A percentile compares a stretch with the other conserved stretches of the same genome.
Conservation (phyloP, 2,888 invertebrate genomes). For the Acleris literana region DNA sequence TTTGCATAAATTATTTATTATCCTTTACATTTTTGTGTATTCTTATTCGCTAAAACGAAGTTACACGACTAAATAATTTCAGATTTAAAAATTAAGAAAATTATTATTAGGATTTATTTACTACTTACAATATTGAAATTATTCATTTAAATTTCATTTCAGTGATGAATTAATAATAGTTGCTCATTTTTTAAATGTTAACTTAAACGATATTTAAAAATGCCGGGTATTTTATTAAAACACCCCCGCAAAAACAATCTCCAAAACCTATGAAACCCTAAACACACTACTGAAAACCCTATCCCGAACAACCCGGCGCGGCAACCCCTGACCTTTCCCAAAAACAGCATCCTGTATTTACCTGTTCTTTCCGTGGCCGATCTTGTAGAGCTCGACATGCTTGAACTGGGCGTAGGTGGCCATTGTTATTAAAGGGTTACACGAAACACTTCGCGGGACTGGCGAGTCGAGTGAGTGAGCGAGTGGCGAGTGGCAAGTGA, state of each 20-base stretch:
- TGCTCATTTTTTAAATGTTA: too few species aligned
- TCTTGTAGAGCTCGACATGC: conserved; percentile 96
- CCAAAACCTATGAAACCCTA: neutral
- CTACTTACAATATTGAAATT: too few species aligned
- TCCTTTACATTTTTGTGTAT: neutral
- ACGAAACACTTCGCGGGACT: conserved; percentile 59
- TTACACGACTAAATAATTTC: neutral
- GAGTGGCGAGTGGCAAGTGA: conserved; percentile 51
- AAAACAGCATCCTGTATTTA: conserved; percentile 60
- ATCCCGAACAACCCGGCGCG: neutral
- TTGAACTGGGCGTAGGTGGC: conserved; percentile 96
- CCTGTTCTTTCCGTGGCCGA: conserved; percentile 97
- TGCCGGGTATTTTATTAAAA: too few species aligned
- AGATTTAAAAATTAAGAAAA: neutral
- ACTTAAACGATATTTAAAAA: too few species aligned
- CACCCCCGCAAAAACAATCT: neutral
- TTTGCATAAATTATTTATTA: conserved; percentile 7
- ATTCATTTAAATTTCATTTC: too few species aligned
- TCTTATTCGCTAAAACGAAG: neutral
- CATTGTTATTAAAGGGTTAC: conserved; percentile 80
- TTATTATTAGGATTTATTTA: too few species aligned
- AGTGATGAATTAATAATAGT: too few species aligned
- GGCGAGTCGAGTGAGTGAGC: conserved; percentile 41
- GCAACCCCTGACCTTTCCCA: conserved; percentile 48
- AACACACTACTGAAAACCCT: neutral